A percentile compares a stretch with the other conserved stretches of the same genome.
These are phyloP conservation scores for Coluber constrictor DNA, from an alignment of 2,797 vertebrate genomes.

Conservation along the genomic window DNA sequence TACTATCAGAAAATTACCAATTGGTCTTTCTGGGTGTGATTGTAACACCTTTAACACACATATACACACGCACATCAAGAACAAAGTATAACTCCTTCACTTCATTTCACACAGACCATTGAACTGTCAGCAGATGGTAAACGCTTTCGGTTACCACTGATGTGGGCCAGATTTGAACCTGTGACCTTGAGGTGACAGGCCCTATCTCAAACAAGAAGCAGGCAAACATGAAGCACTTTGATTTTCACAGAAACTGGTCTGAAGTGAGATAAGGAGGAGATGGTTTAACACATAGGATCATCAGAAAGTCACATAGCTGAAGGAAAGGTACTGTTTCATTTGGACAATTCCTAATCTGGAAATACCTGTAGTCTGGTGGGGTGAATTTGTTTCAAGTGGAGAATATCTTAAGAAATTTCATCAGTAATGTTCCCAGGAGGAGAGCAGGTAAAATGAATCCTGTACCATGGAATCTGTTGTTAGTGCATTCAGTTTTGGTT, in stretches of 20 bases:
- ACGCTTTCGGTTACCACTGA: slow-evolving; percentile 9
- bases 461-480: not conserved
- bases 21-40: slow-evolving; percentile 10
- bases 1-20: slow-evolving; percentile 9
- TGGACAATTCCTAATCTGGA: not conserved
- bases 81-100: not conserved
- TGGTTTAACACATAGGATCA: slow-evolving; percentile 5
- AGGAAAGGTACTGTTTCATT: not conserved
- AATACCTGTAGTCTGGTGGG: not conserved
- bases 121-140: slow-evolving; percentile 13
- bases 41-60: slow-evolving; percentile 5
- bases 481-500: not conserved
- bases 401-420: accelerated
- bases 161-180: slow-evolving; percentile 15
- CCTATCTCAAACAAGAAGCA: slow-evolving; percentile 8
- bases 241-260: slow-evolving; percentile 26
- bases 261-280: slow-evolving; percentile 18
- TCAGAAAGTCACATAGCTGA: slow-evolving; percentile 1
- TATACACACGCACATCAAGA: not conserved
- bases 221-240: slow-evolving; percentile 18
- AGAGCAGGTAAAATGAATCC: not conserved
- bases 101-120: slow-evolving; percentile 2
- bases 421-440: not conserved
- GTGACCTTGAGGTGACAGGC: slow-evolving; percentile 29
- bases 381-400: not conserved